Evolutionary conservation across 2,113 vertebrate species (phyloP).

Genomic region (Hydropotes inermis): DNA sequence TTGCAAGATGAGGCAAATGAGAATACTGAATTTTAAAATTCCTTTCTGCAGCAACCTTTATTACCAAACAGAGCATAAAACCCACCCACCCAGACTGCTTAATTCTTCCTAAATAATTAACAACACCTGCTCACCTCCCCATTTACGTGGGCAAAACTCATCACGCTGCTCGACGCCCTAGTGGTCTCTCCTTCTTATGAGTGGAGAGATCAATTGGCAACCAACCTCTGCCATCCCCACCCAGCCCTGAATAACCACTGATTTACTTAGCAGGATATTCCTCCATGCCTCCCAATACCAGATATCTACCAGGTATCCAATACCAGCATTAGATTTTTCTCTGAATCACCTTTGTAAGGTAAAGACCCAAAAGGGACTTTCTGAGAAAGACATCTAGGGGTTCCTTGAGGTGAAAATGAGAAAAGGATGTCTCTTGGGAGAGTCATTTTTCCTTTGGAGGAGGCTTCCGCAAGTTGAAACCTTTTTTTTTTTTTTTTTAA

Average conservation of each 20-base stretch:
- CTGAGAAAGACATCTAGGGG: not conserved
- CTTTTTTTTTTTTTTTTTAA: not conserved
- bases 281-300: not conserved
- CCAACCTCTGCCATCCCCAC: not conserved
- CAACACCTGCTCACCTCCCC: constrained; percentile 47
- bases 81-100: constrained; percentile 33
- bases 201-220: not conserved
- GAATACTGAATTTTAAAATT: constrained; percentile 70
- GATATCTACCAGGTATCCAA: not conserved
- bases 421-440: not conserved
- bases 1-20: constrained; percentile 63
- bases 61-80: constrained; percentile 58
- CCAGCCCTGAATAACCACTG: not conserved
- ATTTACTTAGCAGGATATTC: not conserved
- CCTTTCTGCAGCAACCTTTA: constrained; percentile 61
- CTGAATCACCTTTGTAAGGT: not conserved
- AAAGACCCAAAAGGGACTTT: not conserved
- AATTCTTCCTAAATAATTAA: constrained; percentile 61
- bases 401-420: not conserved
- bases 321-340: not conserved
- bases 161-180: accelerated
- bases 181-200: not conserved
- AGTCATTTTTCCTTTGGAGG: not conserved
- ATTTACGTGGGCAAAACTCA: not conserved
- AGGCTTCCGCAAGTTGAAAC: not conserved